These are phyloP conservation scores for Lingula anatina DNA, from an alignment of 2,888 invertebrate species.

Conservation along the genomic window DNA sequence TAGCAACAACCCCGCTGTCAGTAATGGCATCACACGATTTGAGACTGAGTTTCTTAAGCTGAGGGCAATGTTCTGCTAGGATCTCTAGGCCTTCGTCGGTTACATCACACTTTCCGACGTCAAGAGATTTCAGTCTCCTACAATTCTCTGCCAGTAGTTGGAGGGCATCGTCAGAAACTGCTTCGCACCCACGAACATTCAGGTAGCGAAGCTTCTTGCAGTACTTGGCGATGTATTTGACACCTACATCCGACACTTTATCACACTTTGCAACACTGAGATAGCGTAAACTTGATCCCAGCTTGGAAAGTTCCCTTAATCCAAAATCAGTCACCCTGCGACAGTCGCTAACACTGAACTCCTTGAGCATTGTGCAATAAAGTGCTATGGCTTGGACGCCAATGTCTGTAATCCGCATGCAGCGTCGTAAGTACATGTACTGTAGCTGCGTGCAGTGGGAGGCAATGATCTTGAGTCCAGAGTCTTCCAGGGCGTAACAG, in stretches of 20 bases:
- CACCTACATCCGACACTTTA: conserved; percentile 76
- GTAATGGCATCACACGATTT: conserved; percentile 88
- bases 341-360: conserved; percentile 82
- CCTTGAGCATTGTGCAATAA: conserved; percentile 77
- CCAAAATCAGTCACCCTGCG: conserved; percentile 82
- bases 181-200: conserved; percentile 88
- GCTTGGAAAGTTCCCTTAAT: conserved; percentile 77
- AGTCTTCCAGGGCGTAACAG: conserved; percentile 78
- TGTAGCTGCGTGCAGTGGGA: conserved; percentile 81
- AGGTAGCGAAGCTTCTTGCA: conserved; percentile 82
- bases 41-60: conserved; percentile 81
- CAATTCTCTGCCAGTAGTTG: conserved; percentile 81
- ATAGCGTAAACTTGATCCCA: conserved; percentile 84
- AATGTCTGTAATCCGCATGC: conserved; percentile 83
- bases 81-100: conserved; percentile 83
- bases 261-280: conserved; percentile 92
- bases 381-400: conserved; percentile 88
- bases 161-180: conserved; percentile 87
- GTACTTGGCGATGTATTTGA: conserved; percentile 78
- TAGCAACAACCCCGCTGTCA: conserved; percentile 79
- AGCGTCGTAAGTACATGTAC: conserved; percentile 81
- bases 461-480: conserved; percentile 75
- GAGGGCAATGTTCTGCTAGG: conserved; percentile 70
- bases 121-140: conserved; percentile 77
- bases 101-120: conserved; percentile 89